Percentiles rank a stretch among this genome's conserved stretches.
Evolutionary conservation across 2,113 vertebrate species (phyloP).

Genomic region (Oplegnathus fasciatus): DNA sequence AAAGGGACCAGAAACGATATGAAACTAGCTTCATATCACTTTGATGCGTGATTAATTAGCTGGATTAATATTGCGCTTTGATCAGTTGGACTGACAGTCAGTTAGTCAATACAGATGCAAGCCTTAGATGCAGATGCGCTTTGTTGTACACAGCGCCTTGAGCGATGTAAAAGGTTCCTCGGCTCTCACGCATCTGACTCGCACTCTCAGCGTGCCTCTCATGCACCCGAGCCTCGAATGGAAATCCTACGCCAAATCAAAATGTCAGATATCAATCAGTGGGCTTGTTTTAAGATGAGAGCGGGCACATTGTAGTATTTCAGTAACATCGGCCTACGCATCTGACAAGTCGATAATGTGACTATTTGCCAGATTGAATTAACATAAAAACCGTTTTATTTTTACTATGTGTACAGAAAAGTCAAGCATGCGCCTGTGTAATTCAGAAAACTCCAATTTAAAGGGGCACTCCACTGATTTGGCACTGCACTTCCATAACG

Average conservation of each 20-base stretch:
- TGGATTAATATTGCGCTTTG: constrained; percentile 64
- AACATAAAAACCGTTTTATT: constrained; percentile 23
- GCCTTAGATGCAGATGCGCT: constrained; percentile 39
- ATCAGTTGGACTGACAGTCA: constrained; percentile 35
- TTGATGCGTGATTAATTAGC: constrained; percentile 73
- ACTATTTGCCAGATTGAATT: constrained; percentile 52
- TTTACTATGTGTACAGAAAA: neutral
- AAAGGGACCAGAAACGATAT: constrained; percentile 5
- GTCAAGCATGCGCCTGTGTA: neutral
- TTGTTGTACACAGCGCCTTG: constrained; percentile 45
- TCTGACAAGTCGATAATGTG: constrained; percentile 48
- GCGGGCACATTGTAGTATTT: constrained; percentile 23
- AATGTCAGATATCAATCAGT: constrained; percentile 71
- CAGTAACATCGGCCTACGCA: constrained; percentile 31
- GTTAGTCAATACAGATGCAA: constrained; percentile 59
- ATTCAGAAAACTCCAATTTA: neutral
- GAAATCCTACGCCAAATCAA: constrained; percentile 52
- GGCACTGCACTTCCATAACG: neutral
- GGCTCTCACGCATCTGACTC: constrained; percentile 20
- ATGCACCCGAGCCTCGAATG: constrained; percentile 45
- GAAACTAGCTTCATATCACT: constrained; percentile 40
- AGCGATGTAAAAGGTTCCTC: constrained; percentile 55
- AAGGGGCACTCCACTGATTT: neutral
- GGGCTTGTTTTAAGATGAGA: constrained; percentile 49
- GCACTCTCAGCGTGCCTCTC: constrained; percentile 28